These are phyloP conservation scores for Chelonus insularis DNA, from an alignment of 1,140 invertebrate species.

Conservation along the genomic window DNA sequence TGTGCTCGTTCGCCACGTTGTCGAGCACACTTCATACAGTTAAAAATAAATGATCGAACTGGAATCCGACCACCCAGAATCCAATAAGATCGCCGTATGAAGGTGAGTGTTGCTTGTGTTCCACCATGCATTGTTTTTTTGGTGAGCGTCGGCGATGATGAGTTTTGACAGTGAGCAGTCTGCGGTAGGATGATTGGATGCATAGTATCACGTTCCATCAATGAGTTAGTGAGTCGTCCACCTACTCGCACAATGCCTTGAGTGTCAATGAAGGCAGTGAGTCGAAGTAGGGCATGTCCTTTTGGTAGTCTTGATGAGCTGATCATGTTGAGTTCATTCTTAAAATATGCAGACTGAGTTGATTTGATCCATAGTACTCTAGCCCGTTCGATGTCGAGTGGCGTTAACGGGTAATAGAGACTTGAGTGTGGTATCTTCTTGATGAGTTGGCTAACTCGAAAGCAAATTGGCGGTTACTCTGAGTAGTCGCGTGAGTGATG, in stretches of 20 bases:
- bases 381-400: slow-evolving; percentile 2
- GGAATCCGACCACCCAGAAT: slow-evolving; percentile 29
- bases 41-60: slow-evolving; percentile 21
- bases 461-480: not conserved
- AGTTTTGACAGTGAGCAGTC: slow-evolving; percentile 29
- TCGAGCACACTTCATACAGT: slow-evolving; percentile 35
- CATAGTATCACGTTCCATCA: slow-evolving; percentile 7
- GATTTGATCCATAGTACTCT: not conserved
- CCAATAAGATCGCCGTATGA: slow-evolving; percentile 34
- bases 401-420: slow-evolving; percentile 2
- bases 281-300: not conserved
- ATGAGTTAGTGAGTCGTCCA: not conserved
- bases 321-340: not conserved
- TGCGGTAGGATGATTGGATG: slow-evolving; percentile 31
- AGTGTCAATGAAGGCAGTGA: not conserved
- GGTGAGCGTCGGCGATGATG: slow-evolving; percentile 38
- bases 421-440: not conserved
- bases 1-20: slow-evolving; percentile 10
- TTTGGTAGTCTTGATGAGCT: not conserved
- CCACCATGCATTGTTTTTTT: slow-evolving; percentile 34
- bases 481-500: not conserved
- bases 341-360: not conserved
- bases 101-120: slow-evolving; percentile 25
- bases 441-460: not conserved
- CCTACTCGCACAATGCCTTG: not conserved